Base-by-base conservation (phyloP, 2,888 invertebrate genomes). In the Oeneis ivallda region DNA sequence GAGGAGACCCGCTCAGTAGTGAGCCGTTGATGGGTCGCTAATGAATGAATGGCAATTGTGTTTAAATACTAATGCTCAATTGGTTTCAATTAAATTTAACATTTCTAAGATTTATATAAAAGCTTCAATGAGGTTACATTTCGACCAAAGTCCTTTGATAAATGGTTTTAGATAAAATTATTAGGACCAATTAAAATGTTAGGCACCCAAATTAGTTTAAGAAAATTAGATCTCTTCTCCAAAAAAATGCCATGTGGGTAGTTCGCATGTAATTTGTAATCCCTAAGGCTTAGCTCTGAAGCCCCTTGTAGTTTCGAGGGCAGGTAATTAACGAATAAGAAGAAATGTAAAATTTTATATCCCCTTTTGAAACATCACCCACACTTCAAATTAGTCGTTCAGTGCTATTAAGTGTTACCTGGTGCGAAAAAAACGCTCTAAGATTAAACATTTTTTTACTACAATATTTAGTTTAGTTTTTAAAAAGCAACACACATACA, bases 301-400 rank as follows among this genome's bases (percentile, higher is more conserved):
- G 67, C 71, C 70, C 60, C 52, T 60, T 63, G 61, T 61, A 9
- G 63, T 64, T 65, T 54, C 64, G 32, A 71, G 69, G 62, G 66
- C 54, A 66, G 52, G 69, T 68, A 71, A 70, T 71, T 71, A 68
- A 63, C 61, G 52, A 66, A 69, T 67, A 69, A 69, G 67, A 67
- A 61, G 69, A 69, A 67, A 63, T 57, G 52, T 50, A 57, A 58
- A 63, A 67, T 67, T 65, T 67, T 61, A 67, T 65, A 68, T 61
- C 50, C 43, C 53, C 53, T 56, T 50, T 64, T 15, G 15, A 56
- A 43, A 59, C 19, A 45, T 58, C 41, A 59, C 34, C 34, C 52
- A 45, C 56, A 59, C 53, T 66, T 57, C 57, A 64, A 66, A 61
- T 68, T 66, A 66, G 52, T 45, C 13, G 19, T 66, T 66, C 47